Evolutionary conservation across 2,888 invertebrate genomes (phyloP), one percentile per base, ranked within the genome.

Genomic region (Nesidiocoris tenuis): DNA sequence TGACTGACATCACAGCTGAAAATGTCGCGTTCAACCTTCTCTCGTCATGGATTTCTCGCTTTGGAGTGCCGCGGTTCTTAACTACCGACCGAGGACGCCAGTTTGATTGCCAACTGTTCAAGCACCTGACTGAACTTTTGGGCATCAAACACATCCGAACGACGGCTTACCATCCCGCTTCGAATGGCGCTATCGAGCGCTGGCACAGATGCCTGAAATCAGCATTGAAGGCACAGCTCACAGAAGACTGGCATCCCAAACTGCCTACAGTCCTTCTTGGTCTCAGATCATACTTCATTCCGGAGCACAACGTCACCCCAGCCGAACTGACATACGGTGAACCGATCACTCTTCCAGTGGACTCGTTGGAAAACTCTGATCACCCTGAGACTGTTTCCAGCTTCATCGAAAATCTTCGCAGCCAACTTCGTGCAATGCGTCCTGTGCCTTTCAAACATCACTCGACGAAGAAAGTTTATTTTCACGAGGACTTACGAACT

Each of bases 131-230:
- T 16, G 19, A 39, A 19, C 18, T 66, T 7, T 19, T 68, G 16
- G 68, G 57, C 7, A 23, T 57, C 0, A 18, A 68, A 2, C 68
- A 68, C 22, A 57, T 68, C 16, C n/a, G 9, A 9, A 68, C 56
- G 3, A 68, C 57, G 12, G 68, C 68, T 16, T 57, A 68, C 68
- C 68, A 68, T 18, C 57, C 68, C 12, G 68, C 68, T 2, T n/a
- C n/a, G n/a, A n/a, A n/a, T n/a, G n/a, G n/a, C n/a, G n/a, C n/a
- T n/a, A n/a, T n/a, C n/a, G n/a, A 85, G 77, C 79, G 84, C 2
- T 82, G 83, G 75, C 84, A 85, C 78, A 79, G 84, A 1, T 81
- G 81, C 5, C 77, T 85, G 68, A 85, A 84, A 80, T 80, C 83
- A 0, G 82, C 84, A 0, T 76, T 84, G n/a, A 81, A 66, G 55